These are phyloP conservation scores for Fragum fragum DNA, from an alignment of 2,888 invertebrate genomes.

Conservation along the genomic window DNA sequence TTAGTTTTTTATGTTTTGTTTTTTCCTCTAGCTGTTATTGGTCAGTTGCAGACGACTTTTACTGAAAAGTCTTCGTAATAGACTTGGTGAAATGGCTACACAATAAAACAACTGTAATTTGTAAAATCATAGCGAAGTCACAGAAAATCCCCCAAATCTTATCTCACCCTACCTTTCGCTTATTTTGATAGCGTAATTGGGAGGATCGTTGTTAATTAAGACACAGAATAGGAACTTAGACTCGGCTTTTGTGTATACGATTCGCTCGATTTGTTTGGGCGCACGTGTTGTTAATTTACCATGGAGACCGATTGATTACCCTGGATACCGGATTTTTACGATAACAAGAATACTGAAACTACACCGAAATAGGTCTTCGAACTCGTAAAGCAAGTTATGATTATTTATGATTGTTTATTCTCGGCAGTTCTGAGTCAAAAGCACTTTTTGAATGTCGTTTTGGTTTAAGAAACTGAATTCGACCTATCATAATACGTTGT, in stretches of 20 bases:
- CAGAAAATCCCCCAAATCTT: neutral
- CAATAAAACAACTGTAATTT: too few species aligned
- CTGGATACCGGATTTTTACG: slow-evolving; percentile 22
- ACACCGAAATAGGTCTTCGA: neutral
- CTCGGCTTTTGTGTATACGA: slow-evolving; percentile 23
- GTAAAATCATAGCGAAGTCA: neutral
- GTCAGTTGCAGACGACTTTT: too few species aligned
- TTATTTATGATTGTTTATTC: slow-evolving; percentile 1
- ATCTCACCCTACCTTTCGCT: slow-evolving; percentile 13
- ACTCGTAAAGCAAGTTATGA: neutral
- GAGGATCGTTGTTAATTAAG: slow-evolving; percentile 24
- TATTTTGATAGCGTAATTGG: slow-evolving; percentile 33
- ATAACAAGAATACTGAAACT: slow-evolving; percentile 1
- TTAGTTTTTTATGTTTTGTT: too few species aligned
- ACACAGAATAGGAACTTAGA: slow-evolving; percentile 9
- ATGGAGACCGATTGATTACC: slow-evolving; percentile 31
- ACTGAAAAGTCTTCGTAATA: too few species aligned
- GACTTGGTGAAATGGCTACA: too few species aligned
- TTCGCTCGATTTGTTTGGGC: slow-evolving; percentile 29
- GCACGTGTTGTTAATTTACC: slow-evolving; percentile 40
- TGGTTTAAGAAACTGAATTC: too few species aligned
- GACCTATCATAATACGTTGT: too few species aligned
- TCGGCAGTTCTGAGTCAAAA: neutral
- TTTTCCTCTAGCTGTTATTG: too few species aligned
- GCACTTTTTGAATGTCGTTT: neutral